Conservation (phyloP, 2,113 vertebrate genomes). For the Promerops cafer region DNA sequence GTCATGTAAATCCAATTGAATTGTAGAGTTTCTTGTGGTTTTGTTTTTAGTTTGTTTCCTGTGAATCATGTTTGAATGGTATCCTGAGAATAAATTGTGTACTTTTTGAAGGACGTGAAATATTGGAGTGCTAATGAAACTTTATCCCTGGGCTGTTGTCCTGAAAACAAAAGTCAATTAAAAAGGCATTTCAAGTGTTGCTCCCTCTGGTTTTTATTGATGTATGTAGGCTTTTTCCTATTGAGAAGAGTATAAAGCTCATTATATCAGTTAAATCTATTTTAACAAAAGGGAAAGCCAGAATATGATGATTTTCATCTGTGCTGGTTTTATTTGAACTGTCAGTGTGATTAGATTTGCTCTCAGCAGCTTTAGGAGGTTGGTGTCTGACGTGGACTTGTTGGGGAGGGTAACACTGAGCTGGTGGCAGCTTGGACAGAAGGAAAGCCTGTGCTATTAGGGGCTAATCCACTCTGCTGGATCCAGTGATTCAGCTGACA, state of each 20-base stretch:
- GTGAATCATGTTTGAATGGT: neutral
- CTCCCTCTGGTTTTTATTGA: conserved; percentile 1
- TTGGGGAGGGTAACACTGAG: neutral
- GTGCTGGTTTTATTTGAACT: neutral
- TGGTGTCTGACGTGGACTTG: neutral
- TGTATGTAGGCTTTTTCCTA: neutral
- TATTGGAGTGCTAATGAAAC: neutral
- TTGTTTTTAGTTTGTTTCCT: neutral
- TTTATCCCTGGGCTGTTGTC: neutral
- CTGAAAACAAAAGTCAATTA: conserved; percentile 1
- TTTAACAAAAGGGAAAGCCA: neutral
- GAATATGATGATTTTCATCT: neutral
- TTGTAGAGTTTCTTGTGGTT: neutral
- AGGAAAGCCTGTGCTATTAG: neutral
- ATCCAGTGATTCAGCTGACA: neutral
- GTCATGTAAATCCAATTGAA: neutral
- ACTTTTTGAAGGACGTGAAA: neutral
- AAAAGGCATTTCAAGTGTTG: neutral
- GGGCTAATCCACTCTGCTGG: neutral
- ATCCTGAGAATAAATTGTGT: neutral
- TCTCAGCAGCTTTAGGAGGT: neutral
- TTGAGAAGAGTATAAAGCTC: neutral
- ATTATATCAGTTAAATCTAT: neutral
- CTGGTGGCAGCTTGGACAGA: neutral
- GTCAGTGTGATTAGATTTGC: neutral